A percentile compares a stretch with the other conserved stretches of the same genome.
Evolutionary conservation across 2,113 vertebrate genomes (phyloP).

Genomic region (Rhombomys opimus): DNA sequence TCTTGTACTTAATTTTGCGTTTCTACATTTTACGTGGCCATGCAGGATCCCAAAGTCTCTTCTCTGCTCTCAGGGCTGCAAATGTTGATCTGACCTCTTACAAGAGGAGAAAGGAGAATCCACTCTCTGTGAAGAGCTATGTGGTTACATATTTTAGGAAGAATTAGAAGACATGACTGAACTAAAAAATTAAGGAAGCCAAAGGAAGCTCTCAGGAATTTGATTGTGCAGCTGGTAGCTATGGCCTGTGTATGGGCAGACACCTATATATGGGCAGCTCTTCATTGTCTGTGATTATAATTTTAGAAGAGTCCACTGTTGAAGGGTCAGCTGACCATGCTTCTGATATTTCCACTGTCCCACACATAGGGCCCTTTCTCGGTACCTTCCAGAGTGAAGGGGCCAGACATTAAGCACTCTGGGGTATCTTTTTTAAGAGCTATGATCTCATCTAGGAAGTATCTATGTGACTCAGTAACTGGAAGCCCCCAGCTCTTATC

Average conservation of each 20-base stretch:
- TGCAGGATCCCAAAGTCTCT: neutral
- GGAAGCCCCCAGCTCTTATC: neutral
- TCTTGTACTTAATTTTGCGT: neutral
- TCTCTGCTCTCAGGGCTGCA: too few species aligned
- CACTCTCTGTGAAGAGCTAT: neutral
- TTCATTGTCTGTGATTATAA: neutral
- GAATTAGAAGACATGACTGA: neutral
- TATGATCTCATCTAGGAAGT: neutral
- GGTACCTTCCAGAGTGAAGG: neutral
- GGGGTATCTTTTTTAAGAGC: too few species aligned
- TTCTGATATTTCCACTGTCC: neutral
- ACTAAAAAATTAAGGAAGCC: neutral
- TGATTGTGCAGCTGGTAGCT: neutral
- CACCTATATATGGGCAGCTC: accelerated
- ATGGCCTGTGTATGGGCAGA: too few species aligned
- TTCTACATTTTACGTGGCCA: accelerated
- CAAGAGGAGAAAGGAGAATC: neutral
- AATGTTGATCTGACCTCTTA: neutral
- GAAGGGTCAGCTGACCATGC: neutral
- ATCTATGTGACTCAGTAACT: too few species aligned
- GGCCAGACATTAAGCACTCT: neutral
- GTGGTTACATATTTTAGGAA: neutral
- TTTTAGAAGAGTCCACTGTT: neutral
- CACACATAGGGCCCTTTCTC: too few species aligned
- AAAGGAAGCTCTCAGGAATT: accelerated